phyloP scores from a whole-genome alignment of 2,797 vertebrate genomes.

The Myotis daubentonii region DNA sequence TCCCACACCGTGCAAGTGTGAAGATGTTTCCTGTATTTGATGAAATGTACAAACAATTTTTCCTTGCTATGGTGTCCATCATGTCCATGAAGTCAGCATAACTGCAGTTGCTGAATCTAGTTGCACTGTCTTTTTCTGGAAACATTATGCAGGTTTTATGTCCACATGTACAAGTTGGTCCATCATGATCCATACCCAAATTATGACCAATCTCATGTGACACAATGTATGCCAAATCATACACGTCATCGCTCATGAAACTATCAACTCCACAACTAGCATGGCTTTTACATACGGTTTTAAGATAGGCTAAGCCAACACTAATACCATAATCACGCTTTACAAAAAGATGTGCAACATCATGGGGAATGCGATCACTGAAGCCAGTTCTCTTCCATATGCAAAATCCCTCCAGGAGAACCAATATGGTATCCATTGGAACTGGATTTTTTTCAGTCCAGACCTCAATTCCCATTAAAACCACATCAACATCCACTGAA shows the following conservation, averaged over 20 bases:
- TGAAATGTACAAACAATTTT: background rate
- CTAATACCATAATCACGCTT: accelerated
- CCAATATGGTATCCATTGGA: accelerated
- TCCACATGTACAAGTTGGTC: background rate
- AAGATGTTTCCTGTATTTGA: too few relatives aligned
- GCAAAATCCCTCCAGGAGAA: background rate
- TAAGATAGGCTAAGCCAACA: background rate
- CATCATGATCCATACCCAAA: background rate
- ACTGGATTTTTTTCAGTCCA: constrained; percentile 34
- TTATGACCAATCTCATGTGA: constrained; percentile 63
- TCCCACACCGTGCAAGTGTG: too few relatives aligned
- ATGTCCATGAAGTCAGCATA: background rate
- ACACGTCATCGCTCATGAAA: background rate
- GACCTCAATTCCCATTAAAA: constrained; percentile 60
- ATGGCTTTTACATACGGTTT: background rate
- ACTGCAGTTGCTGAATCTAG: constrained; percentile 52
- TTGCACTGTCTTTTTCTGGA: accelerated
- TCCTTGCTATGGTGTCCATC: too few relatives aligned
- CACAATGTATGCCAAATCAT: background rate
- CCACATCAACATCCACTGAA: background rate
- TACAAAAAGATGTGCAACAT: background rate
- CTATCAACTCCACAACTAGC: background rate
- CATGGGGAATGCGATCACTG: background rate
- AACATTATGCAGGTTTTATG: background rate
- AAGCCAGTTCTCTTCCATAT: background rate